Evolutionary conservation across 2,113 vertebrate genomes (phyloP), one percentile per base, ranked within the genome.

Genomic region (Tautogolabrus adspersus): DNA sequence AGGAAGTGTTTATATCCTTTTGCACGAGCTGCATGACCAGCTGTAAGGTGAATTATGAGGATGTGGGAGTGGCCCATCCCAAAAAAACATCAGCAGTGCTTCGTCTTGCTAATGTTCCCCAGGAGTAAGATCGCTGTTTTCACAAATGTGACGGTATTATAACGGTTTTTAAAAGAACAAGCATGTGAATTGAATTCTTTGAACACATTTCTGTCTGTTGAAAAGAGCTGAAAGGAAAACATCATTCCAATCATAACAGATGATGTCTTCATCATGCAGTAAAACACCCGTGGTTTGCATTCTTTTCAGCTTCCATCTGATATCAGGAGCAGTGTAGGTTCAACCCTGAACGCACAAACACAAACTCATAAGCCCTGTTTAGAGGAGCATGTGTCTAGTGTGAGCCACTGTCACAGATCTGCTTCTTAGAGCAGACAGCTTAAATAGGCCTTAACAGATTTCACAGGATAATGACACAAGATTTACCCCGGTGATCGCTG

Each of bases 1-100:
- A 90, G 92, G 93, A 94, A 93, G 83, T 89, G 88, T 86, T 93
- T 76, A 86, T 86, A 89, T 94, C 91, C 91, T 94, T 87, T 86
- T 78, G 79, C 82, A 60, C 47, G 3, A 80, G 76, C 77, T 47
- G 57, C 71, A 67, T 5, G 72, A 44, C 42, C 88, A 89, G 86
- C 88, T 92, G 87, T 81, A 90, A 89, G 88, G 88, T 89, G 80
- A 91, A 85, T 91, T 71, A 68, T 61, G 87, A 92, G 90, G 87
- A 92, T 80, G 79, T 90, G 88, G 91, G 87, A 87, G 90, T 73
- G 84, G 89, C 61, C 64, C 47, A 54, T 23, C 0, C 26, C 57
- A 72, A 80, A 87, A 18, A 80, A 77, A 80, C 38, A 70, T 51
- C 55, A 62, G 58, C 55, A 18, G 19, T 8, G 63, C 70, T 49